phyloP scores from a whole-genome alignment of 2,113 vertebrate genomes.

The Terrapene triunguis region DNA sequence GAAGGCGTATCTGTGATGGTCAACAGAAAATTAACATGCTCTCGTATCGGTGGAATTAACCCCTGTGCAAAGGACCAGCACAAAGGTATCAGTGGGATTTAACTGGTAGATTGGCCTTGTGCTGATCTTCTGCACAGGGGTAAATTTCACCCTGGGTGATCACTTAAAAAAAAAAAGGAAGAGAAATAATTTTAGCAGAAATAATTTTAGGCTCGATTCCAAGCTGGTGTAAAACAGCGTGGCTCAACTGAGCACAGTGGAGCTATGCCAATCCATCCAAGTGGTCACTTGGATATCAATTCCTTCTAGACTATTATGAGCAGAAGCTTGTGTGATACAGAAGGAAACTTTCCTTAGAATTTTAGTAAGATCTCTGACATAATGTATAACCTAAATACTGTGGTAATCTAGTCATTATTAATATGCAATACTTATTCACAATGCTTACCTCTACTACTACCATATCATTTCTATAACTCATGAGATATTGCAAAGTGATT shows the following conservation, averaged over 20 bases:
- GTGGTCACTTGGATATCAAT: background rate
- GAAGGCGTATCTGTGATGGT: background rate
- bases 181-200: background rate
- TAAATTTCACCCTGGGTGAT: background rate
- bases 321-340: background rate
- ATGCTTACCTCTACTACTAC: background rate
- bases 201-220: background rate
- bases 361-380: background rate
- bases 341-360: background rate
- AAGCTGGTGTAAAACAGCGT: background rate
- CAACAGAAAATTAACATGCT: background rate
- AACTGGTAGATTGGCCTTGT: background rate
- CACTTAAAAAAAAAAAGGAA: background rate
- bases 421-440: background rate
- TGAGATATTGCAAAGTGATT: background rate
- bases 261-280: background rate
- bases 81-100: background rate
- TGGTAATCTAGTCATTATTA: background rate
- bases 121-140: background rate
- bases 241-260: background rate
- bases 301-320: background rate
- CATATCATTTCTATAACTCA: background rate
- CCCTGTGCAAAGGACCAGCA: background rate
- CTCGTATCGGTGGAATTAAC: background rate
- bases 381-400: background rate